phyloP scores from a whole-genome alignment of 1,140 invertebrate genomes.

The Aphelinus atriplicis region DNA sequence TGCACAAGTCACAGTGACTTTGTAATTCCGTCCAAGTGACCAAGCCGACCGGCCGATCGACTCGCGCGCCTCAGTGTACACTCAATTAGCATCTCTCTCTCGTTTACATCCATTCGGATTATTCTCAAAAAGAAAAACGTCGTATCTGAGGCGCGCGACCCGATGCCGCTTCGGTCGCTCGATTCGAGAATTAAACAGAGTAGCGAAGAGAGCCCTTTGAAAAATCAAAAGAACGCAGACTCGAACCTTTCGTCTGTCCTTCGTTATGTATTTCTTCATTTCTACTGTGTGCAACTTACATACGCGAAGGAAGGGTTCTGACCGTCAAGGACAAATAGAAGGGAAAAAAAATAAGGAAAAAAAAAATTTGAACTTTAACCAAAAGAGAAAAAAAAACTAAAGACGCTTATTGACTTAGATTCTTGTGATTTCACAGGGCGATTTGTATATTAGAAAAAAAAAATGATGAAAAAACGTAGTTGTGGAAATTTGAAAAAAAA shows the following conservation, averaged over 20 bases:
- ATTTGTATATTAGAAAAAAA: conserved; percentile 36
- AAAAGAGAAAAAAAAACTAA: conserved; percentile 34
- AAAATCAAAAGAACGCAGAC: conserved; percentile 54
- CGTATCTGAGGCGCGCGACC: neutral
- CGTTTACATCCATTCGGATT: neutral
- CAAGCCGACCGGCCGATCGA: conserved; percentile 20
- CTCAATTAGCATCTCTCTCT: neutral
- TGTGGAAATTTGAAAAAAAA: conserved; percentile 14
- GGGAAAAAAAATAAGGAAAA: neutral
- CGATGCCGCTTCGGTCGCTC: conserved; percentile 42
- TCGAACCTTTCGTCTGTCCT: conserved; percentile 41
- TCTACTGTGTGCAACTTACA: neutral
- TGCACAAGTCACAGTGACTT: conserved; percentile 63
- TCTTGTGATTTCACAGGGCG: conserved; percentile 56
- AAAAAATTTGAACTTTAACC: conserved; percentile 7
- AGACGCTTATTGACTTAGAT: conserved; percentile 35
- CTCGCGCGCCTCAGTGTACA: neutral
- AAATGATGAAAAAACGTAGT: conserved; percentile 8
- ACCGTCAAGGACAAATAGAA: neutral
- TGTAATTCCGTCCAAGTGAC: conserved; percentile 40
- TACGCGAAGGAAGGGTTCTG: conserved; percentile 25
- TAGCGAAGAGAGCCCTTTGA: conserved; percentile 56
- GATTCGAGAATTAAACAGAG: conserved; percentile 53
- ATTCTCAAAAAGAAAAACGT: too few relatives aligned
- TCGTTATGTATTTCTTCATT: neutral